Base-by-base conservation (phyloP, 92 coral and sea anemone genomes). In the Pocillopora grandis region DNA sequence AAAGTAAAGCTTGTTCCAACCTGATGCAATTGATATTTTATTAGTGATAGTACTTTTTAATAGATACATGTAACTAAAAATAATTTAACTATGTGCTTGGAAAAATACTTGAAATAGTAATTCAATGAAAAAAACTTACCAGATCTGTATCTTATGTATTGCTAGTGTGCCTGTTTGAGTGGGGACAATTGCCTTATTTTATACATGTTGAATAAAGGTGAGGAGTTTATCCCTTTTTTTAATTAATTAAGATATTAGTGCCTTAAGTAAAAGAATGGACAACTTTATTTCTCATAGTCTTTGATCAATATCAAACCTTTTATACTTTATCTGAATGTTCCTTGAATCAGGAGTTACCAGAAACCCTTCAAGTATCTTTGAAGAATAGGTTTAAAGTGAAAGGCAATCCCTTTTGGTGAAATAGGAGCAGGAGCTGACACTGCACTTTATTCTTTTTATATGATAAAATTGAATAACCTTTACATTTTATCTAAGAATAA, bases 111-210 rank as follows among this genome's bases (percentile, higher is more conserved):
- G 31, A 20, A n/a, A n/a, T 18, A 2, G 1, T 11, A 6, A 31
- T 33, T 27, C 16, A 33, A 33, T 31, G 19, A 33, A 4, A 2
- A 27, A 1, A 36, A 70, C 17, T 16, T 35, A 36, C 56, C 20
- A 70, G 9, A 10, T n/a, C 21, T 21, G 19, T 6, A 72, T 11
- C 1, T 71, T 83, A 27, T 27, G 58, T 60, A 15, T 87, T 64
- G 67, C 67, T 64, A 94, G 98, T 94, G 95, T 84, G 98, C 95
- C 42, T 94, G 98, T 72, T 75, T 94, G 71, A 90, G 92, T 77
- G 94, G 98, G 33, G 87, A 91, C 85, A 87, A 78, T 62, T 82
- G 91, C 74, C 90, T 94, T 21, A 65, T 94, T 52, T 83, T 88
- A 64, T 92, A 90, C 85, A 94, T 94, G 95, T 74, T 94, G 63